Evolutionary conservation across 2,888 invertebrate genomes (phyloP), one percentile per base, ranked within the genome.

Genomic region (Leptopterna dolabrata): DNA sequence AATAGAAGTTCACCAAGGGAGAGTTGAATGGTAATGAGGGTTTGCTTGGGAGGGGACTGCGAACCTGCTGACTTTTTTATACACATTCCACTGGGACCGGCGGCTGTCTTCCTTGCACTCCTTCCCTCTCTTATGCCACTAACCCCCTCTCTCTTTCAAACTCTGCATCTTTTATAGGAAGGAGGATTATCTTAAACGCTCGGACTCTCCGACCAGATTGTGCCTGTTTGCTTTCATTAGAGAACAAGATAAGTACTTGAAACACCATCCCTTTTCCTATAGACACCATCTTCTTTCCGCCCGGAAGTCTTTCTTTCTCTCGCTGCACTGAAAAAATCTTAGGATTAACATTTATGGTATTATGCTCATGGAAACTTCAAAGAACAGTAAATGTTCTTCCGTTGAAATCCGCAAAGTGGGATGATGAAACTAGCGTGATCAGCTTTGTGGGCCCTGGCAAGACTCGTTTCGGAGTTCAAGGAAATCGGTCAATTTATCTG

Each of bases 1-100:
- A 84, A 84, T 84, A 84, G 84, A 84, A 43, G 84, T 84, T 70
- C 27, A 43, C 84, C 71, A 27, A 43, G 45, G 82, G 70, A 73
- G 82, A 76, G 73, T 82, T 41, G 87, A 87, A 87, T 87, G 82
- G 87, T 87, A 87, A 87, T 87, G 87, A 87, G 87, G 87, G 82
- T 82, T 82, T 41, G 27, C 71, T 63, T 16, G 24, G 85, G 85
- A 85, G 85, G 71, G 87, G 78, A 87, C 87, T 71, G 87, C 87
- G 87, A 87, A 87, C 87, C 87, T 87, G 87, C 87, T 73, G 87
- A 78, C 82, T 87, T 87, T 87, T 87, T 87, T 87, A 87, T 87
- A 82, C 87, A 87, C 87, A 87, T 87, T 87, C 87, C 87, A 45
- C 81, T 16, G 82, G 87, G 86, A 76, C 45, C 85, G 76, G 85